These are phyloP conservation scores for Spialia ferax DNA, from an alignment of 2,888 invertebrate species.

Conservation along the genomic window DNA sequence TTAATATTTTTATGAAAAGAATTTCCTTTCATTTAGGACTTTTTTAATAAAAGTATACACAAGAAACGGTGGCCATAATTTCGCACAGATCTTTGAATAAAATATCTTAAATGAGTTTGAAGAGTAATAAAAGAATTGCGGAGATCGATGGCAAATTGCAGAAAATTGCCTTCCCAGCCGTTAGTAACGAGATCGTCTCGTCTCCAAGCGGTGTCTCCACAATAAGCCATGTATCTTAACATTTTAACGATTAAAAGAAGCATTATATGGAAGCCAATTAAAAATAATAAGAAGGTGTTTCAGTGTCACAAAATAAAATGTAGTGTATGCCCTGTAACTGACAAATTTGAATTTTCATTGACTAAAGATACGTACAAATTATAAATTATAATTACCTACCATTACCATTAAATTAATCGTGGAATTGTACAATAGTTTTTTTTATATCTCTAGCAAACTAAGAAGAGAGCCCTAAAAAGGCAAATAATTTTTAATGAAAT, in stretches of 20 bases:
- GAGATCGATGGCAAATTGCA: conserved; percentile 59
- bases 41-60: background rate
- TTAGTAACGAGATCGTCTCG: conserved; percentile 55
- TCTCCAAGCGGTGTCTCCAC: conserved; percentile 37
- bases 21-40: no score
- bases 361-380: no score
- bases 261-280: conserved; percentile 10
- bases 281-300: no score
- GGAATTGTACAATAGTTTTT: no score
- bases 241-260: conserved; percentile 24
- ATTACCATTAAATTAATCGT: no score
- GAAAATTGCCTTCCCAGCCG: conserved; percentile 63
- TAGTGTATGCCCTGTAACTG: no score
- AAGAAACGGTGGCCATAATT: background rate
- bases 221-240: conserved; percentile 25
- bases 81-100: background rate
- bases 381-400: no score
- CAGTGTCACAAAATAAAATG: no score
- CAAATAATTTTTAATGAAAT: conserved; percentile 24
- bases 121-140: conserved; percentile 51
- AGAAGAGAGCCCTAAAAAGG: conserved; percentile 14
- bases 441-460: conserved; percentile 10
- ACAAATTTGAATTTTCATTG: no score
- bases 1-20: no score
- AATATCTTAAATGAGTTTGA: background rate